phyloP scores from a whole-genome alignment of 2,797 vertebrate species.

The Typhlichthys eigenmanni region DNA sequence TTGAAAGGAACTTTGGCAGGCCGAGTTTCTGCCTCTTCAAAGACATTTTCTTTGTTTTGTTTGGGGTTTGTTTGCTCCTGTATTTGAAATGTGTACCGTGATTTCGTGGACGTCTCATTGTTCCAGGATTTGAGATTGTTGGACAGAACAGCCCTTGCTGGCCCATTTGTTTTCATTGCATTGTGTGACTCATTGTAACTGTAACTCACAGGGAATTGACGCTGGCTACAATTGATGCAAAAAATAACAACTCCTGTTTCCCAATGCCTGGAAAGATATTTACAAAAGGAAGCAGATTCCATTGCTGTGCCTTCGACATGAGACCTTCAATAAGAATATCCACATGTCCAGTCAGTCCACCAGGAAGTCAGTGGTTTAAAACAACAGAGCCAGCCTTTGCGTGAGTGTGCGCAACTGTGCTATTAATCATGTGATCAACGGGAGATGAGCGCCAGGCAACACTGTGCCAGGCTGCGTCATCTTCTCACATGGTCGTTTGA shows the following conservation, averaged over 20 bases:
- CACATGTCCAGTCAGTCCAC: slow-evolving; percentile 50
- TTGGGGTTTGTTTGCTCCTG: slow-evolving; percentile 77
- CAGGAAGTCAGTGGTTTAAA: slow-evolving; percentile 69
- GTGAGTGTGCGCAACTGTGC: slow-evolving; percentile 48
- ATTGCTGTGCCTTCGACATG: slow-evolving; percentile 53
- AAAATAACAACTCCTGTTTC: slow-evolving; percentile 65
- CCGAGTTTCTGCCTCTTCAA: slow-evolving; percentile 76
- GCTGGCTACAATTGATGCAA: slow-evolving; percentile 50
- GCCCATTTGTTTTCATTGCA: slow-evolving; percentile 78
- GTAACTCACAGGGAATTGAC: slow-evolving; percentile 50
- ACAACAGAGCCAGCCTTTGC: slow-evolving; percentile 59
- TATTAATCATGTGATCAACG: slow-evolving; percentile 74
- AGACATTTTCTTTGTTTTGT: slow-evolving; percentile 77
- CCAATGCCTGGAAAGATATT: slow-evolving; percentile 51
- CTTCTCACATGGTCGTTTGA: slow-evolving; percentile 68
- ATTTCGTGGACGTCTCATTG: slow-evolving; percentile 81
- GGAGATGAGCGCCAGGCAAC: slow-evolving; percentile 48
- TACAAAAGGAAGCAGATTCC: slow-evolving; percentile 40
- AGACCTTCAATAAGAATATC: slow-evolving; percentile 38
- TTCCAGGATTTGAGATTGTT: slow-evolving; percentile 76
- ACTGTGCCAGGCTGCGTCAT: slow-evolving; percentile 50
- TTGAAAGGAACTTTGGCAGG: slow-evolving; percentile 82
- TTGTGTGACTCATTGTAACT: slow-evolving; percentile 73
- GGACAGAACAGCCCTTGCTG: slow-evolving; percentile 67
- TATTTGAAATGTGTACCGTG: slow-evolving; percentile 72